Base-by-base conservation (phyloP, 2,113 vertebrate genomes). In the Murina feae region DNA sequence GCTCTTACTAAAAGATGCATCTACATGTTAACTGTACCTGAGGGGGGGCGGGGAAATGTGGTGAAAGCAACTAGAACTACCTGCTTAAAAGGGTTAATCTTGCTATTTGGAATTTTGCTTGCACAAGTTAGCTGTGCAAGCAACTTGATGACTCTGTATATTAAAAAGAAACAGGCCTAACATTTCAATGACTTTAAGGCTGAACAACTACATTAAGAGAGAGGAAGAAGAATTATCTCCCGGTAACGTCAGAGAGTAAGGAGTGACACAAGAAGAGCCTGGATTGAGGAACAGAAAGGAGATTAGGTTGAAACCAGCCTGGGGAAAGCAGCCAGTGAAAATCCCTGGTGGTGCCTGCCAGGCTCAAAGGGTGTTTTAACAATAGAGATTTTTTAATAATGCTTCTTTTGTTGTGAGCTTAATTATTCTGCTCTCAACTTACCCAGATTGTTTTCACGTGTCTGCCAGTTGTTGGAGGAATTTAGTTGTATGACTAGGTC, bases 311-410 rank as follows among this genome's bases (percentile, higher is more conserved):
- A 30, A 5, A 9, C 4, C 8, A 28, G 12, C 35, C 0, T 25
- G 10, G 63, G 39, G 20, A 65, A 71, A 81, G 23, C 37, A n/a
- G 20, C 14, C 42, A 44, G 11, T 18, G 74, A n/a, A 51, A 69
- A 68, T 17, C 37, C 20, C 1, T 2, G 0, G 0, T 86, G 0
- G 6, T 49, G 2, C 32, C 39, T 49, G 2, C 32, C 39, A 4
- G 35, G 63, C 66, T 87, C 17, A 28, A 63, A 47, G 78, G 7
- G 35, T 25, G 63, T 21, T 78, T 55, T 58, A 76, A 30, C 10
- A 60, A 2, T 12, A 72, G 8, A 68, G 0, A 76, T 30, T 71
- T 76, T 76, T 35, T 42, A 60, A 49, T 91, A 21, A 2, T 44
- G 16, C 84, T 58, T 42, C 0, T 82, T 47, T 75, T 42, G 39